These are phyloP conservation scores for Globia sparganii DNA, from an alignment of 2,888 invertebrate species.

Conservation along the genomic window DNA sequence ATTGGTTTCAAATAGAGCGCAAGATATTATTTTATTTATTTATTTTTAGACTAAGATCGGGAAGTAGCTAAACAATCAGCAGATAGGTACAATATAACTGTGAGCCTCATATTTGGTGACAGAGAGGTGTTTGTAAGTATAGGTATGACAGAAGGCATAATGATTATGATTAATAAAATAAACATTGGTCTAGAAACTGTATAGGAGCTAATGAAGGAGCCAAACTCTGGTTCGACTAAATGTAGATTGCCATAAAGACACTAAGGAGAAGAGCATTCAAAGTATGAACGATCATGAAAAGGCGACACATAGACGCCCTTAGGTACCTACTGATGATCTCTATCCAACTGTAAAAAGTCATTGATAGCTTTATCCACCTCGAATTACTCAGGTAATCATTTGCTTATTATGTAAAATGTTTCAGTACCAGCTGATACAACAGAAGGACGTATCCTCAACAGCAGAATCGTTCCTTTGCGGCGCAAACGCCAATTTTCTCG, in stretches of 20 bases:
- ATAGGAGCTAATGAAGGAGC: background rate
- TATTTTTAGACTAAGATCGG: background rate
- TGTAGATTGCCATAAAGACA: background rate
- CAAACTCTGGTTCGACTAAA: no score
- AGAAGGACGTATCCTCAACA: conserved; percentile 68
- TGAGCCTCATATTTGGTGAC: background rate
- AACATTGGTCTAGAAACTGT: background rate
- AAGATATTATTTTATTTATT: background rate
- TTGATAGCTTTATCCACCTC: background rate
- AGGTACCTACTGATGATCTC: background rate
- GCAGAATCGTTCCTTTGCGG: conserved; percentile 85
- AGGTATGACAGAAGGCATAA: no score
- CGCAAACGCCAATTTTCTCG: conserved; percentile 84
- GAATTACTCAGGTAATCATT: background rate
- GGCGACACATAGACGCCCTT: background rate
- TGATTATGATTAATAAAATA: background rate
- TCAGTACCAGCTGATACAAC: conserved; percentile 28
- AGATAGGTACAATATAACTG: background rate
- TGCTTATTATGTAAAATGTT: conserved; percentile 15
- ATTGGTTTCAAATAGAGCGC: background rate
- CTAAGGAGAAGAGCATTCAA: background rate
- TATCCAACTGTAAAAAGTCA: background rate
- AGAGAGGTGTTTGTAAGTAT: background rate
- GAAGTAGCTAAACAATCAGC: background rate
- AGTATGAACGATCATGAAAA: background rate